Percentiles rank a stretch among this genome's conserved stretches.
These are phyloP conservation scores for Drosophila quadrilineata DNA, from an alignment of 1,140 invertebrate species.

Conservation along the genomic window DNA sequence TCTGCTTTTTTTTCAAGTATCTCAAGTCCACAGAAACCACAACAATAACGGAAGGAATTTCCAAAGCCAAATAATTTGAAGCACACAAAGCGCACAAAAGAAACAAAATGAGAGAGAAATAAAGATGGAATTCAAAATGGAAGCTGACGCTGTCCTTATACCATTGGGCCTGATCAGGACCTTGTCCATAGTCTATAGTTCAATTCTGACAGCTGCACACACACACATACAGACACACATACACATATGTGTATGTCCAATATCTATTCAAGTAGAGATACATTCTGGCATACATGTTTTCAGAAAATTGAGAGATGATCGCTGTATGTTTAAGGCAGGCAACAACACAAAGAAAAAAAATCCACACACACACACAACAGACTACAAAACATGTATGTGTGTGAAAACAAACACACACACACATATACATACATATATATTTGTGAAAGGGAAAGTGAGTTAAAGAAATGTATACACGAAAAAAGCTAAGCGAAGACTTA, in stretches of 20 bases:
- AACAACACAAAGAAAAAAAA: constrained; percentile 54
- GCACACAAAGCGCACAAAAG: constrained; percentile 65
- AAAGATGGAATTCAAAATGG: background rate
- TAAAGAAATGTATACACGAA: constrained; percentile 47
- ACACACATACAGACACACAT: background rate
- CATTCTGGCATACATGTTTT: constrained; percentile 35
- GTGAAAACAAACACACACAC: constrained; percentile 28
- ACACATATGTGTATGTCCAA: constrained; percentile 6
- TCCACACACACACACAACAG: constrained; percentile 1
- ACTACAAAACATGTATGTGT: constrained; percentile 61
- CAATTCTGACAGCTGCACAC: constrained; percentile 23
- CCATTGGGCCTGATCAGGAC: constrained; percentile 23
- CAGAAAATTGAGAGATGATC: constrained; percentile 51
- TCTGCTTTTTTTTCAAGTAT: too few species aligned
- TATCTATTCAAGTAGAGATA: too few species aligned
- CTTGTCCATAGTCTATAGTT: background rate
- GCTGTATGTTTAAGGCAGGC: constrained; percentile 66
- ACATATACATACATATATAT: background rate
- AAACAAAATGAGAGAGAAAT: constrained; percentile 7
- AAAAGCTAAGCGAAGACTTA: constrained; percentile 30
- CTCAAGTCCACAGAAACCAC: constrained; percentile 68
- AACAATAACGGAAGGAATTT: constrained; percentile 71
- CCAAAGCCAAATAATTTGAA: constrained; percentile 74
- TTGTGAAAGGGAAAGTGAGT: constrained; percentile 49
- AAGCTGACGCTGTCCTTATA: background rate